Conservation (phyloP, 2,797 vertebrate genomes). For the Masticophis lateralis region DNA sequence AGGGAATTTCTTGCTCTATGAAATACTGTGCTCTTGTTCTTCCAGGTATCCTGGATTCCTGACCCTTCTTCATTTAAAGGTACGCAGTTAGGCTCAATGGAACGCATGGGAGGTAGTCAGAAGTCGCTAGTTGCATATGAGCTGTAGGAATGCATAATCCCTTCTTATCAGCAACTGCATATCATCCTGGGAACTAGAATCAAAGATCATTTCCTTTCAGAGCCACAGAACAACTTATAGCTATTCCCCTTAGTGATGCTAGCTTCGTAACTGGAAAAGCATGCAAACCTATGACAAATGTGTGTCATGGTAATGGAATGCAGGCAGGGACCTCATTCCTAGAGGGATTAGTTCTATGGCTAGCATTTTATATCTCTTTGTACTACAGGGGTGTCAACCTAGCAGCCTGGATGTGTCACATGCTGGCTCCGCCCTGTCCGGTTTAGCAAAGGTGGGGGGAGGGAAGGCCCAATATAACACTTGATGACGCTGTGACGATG, state of each 20-base stretch:
- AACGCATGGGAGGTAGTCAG: not conserved
- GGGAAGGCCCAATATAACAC: too few species aligned
- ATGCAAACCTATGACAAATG: not conserved
- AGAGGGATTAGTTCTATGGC: not conserved
- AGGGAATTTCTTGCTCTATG: not conserved
- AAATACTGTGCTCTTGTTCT: not conserved
- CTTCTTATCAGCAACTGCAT: conserved; percentile 20
- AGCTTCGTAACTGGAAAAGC: not conserved
- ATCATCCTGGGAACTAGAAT: not conserved
- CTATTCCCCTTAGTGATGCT: not conserved
- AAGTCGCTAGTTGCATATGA: not conserved
- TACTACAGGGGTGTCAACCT: not conserved
- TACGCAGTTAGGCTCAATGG: not conserved
- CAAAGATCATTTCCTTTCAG: conserved; percentile 9
- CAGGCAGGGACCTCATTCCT: not conserved
- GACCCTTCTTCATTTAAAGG: not conserved
- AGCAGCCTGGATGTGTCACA: too few species aligned
- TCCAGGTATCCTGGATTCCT: too few species aligned
- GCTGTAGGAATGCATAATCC: not conserved
- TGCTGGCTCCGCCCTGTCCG: too few species aligned
- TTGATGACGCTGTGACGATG: too few species aligned
- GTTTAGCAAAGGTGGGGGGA: too few species aligned
- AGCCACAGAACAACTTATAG: not conserved
- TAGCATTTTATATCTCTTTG: not conserved
- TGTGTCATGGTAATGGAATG: not conserved